A percentile compares a stretch with the other conserved stretches of the same genome.
Conservation (phyloP, 2,888 invertebrate genomes). For the Phrixothrix hirtus region DNA sequence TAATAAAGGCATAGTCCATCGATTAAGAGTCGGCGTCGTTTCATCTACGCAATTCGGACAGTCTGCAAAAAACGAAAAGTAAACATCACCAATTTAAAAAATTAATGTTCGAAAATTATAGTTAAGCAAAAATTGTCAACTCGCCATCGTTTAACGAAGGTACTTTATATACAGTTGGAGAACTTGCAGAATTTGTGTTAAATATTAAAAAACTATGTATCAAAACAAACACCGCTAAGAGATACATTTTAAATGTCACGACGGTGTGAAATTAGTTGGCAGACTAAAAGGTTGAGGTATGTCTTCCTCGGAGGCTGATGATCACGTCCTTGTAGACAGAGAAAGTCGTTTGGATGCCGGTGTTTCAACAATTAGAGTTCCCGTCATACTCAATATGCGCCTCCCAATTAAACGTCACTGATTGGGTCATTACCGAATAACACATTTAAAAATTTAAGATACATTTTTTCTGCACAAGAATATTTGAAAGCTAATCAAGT, state of each 20-base stretch:
- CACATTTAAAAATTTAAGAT: no score
- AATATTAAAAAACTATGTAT: constrained; percentile 13
- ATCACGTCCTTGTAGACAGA: constrained; percentile 34
- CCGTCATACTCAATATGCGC: constrained; percentile 18
- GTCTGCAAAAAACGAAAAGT: constrained; percentile 60
- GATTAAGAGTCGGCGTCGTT: constrained; percentile 63
- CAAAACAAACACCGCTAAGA: constrained; percentile 20
- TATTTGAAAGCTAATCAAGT: constrained; percentile 4
- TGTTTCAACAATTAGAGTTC: constrained; percentile 30
- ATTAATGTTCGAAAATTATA: constrained; percentile 4
- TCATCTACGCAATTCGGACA: constrained; percentile 83
- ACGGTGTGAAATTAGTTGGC: constrained; percentile 21
- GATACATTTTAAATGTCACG: constrained; percentile 25
- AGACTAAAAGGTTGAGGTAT: constrained; percentile 25
- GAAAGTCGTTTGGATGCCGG: constrained; percentile 35
- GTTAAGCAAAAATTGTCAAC: constrained; percentile 10
- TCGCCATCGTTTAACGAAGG: constrained; percentile 18
- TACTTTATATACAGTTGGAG: constrained; percentile 15
- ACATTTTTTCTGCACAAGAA: not conserved
- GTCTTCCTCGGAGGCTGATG: constrained; percentile 34
- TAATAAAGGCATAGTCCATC: constrained; percentile 89
- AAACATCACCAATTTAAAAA: constrained; percentile 1
- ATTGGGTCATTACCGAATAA: constrained; percentile 23
- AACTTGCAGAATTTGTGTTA: constrained; percentile 12
- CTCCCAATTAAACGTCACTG: constrained; percentile 12